Evolutionary conservation across 2,113 vertebrate genomes (phyloP), one percentile per base, ranked within the genome.

Genomic region (Panthera uncia): DNA sequence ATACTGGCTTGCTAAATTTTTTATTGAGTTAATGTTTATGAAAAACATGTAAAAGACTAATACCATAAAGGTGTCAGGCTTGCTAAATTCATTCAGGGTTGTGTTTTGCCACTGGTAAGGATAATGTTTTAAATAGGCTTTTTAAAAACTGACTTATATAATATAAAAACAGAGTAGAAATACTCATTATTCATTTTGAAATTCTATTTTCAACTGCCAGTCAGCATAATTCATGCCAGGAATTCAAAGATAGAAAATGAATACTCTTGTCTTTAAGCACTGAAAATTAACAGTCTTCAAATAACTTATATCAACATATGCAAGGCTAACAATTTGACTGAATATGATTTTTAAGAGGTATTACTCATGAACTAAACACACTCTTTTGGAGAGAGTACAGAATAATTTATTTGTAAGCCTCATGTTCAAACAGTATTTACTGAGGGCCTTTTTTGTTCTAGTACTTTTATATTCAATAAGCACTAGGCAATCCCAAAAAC

Each of bases 221-320:
- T 85, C 52, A 86, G 66, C 52, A 86, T 76, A 91, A 97, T 91
- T 83, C 57, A 85, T 93, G 68, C 31, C 69, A 96, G 89, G 41
- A 89, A 92, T 71, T 92, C 36, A 79, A 76, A 89, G n/a, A 78
- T 33, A 93, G 50, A 91, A 73, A 61, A 3, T 33, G 48, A 84
- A 78, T 33, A 71, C 15, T 76, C 76, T 45, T 48, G 93, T 92
- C 71, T 91, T 61, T 55, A 91, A 83, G 36, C 57, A 86, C 8
- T 76, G 90, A 97, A 83, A 89, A 87, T 73, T 63, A 91, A 76
- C 52, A 93, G 19, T 91, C 74, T 89, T 87, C 80, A 87, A 88
- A 73, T 16, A 73, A 73, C 36, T 89, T 52, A 74, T 9, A 71
- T 83, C 63, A 69, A 88, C 79, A 83, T 31, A 63, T 1, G 48